Conservation (phyloP, 2,888 invertebrate genomes). For the Rhamnusium bicolor region DNA sequence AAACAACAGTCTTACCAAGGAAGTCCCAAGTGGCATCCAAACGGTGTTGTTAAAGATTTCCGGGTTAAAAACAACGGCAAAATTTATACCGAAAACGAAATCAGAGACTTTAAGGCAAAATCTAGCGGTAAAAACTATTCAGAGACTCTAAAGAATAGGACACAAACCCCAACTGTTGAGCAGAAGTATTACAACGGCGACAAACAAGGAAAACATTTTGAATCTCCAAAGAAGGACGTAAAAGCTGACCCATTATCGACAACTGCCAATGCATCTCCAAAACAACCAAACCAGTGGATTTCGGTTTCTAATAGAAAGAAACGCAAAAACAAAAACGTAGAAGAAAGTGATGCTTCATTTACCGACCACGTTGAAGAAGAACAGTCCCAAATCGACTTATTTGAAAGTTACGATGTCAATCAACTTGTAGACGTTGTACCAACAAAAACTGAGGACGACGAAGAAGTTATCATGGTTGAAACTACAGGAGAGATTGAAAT, state of each 20-base stretch:
- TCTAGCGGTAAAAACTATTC: constrained; percentile 45
- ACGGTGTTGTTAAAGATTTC: constrained; percentile 33
- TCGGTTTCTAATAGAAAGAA: constrained; percentile 68
- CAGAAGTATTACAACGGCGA: constrained; percentile 15
- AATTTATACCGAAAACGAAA: constrained; percentile 4
- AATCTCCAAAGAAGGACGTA: constrained; percentile 9
- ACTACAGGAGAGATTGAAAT: constrained; percentile 39
- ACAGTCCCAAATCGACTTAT: constrained; percentile 49
- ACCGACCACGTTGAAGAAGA: constrained; percentile 41
- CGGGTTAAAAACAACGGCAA: constrained; percentile 28
- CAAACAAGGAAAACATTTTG: constrained; percentile 16
- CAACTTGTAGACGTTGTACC: constrained; percentile 60
- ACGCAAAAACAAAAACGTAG: constrained; percentile 63
- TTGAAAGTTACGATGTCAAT: constrained; percentile 63
- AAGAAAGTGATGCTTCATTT: constrained; percentile 51
- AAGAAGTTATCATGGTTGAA: constrained; percentile 40
- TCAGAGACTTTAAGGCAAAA: constrained; percentile 26
- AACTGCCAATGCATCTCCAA: constrained; percentile 11
- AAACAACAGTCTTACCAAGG: constrained; percentile 46
- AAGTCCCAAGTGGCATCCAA: constrained; percentile 43
- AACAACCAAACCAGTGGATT: constrained; percentile 66
- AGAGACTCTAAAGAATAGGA: constrained; percentile 41
- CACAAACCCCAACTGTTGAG: background rate
- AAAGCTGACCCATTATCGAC: constrained; percentile 19
- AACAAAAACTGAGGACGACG: constrained; percentile 38